phyloP scores from a whole-genome alignment of 1,140 invertebrate genomes.

The Danaus plexippus region DNA sequence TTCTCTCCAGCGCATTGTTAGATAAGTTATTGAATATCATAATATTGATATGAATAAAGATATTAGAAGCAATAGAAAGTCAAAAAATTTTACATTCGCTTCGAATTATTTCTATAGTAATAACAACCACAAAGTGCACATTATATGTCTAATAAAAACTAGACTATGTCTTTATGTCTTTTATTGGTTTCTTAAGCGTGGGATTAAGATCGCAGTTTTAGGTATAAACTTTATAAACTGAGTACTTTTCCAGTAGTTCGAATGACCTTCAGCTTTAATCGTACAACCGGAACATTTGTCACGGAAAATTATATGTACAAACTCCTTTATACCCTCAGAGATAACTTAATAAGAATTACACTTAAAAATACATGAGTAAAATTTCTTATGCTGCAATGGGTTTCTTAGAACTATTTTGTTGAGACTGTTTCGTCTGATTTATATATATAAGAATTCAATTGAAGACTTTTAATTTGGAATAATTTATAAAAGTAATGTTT shows the following conservation, averaged over 20 bases:
- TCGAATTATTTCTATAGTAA: not conserved
- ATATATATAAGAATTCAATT: too few species aligned
- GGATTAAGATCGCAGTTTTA: constrained; percentile 57
- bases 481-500: too few species aligned
- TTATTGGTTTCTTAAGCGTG: constrained; percentile 54
- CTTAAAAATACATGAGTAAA: too few species aligned
- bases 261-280: constrained; percentile 56
- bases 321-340: not conserved
- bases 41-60: too few species aligned
- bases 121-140: constrained; percentile 3
- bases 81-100: not conserved
- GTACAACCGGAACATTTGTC: constrained; percentile 48
- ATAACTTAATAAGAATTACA: too few species aligned
- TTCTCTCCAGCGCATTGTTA: too few species aligned
- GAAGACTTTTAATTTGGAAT: too few species aligned
- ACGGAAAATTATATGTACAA: constrained; percentile 25
- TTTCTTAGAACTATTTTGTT: too few species aligned
- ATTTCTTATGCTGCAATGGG: too few species aligned
- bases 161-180: constrained; percentile 55
- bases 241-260: constrained; percentile 52
- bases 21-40: too few species aligned
- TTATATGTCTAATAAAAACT: constrained; percentile 38
- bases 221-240: constrained; percentile 57
- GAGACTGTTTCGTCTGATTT: too few species aligned
- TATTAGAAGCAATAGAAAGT: too few species aligned